A percentile compares a stretch with the other conserved stretches of the same genome.
These are phyloP conservation scores for Sphyrna mokarran DNA, from an alignment of 2,113 vertebrate species.

Conservation along the genomic window DNA sequence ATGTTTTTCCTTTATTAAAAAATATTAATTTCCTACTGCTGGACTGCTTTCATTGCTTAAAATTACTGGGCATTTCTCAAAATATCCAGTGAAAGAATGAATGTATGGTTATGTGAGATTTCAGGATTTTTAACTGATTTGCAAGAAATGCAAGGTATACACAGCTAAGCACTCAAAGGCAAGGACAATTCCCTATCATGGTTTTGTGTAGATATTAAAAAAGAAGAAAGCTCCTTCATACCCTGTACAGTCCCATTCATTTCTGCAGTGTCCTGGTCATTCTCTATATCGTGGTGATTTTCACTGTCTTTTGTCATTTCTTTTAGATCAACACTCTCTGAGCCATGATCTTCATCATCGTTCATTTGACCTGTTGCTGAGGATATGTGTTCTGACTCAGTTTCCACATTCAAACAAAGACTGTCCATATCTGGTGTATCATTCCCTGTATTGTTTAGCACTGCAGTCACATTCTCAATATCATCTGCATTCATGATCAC, in stretches of 20 bases:
- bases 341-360: background rate
- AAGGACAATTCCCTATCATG: background rate
- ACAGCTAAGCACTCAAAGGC: background rate
- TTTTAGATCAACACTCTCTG: background rate
- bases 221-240: background rate
- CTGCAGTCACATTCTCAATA: background rate
- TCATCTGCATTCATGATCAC: constrained; percentile 26
- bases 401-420: background rate
- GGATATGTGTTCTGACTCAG: background rate
- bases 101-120: background rate
- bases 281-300: background rate
- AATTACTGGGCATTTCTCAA: background rate
- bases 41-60: background rate
- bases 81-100: background rate
- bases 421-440: background rate
- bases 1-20: background rate
- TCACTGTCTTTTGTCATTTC: no score
- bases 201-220: background rate
- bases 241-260: background rate
- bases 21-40: background rate
- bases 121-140: background rate
- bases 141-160: background rate
- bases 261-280: background rate
- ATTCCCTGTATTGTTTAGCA: background rate
- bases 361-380: background rate